Conservation (phyloP, 2,888 invertebrate genomes). For the Antheraea assamensis region DNA sequence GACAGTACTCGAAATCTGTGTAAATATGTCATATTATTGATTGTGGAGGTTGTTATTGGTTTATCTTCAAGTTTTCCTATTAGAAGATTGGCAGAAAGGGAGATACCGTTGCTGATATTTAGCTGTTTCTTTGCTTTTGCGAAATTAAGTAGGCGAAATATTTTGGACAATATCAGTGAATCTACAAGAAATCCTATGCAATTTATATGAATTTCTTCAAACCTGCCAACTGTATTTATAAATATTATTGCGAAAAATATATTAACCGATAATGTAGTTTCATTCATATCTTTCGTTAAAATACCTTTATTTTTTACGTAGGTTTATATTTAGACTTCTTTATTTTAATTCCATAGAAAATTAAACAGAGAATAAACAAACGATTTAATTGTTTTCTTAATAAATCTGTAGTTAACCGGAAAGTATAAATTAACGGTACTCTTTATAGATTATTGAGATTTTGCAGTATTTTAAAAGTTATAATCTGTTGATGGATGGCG, state of each 20-base stretch:
- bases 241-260: too few relatives aligned
- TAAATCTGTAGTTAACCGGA: constrained; percentile 1
- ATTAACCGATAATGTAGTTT: too few relatives aligned
- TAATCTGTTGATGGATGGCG: neutral
- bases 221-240: too few relatives aligned
- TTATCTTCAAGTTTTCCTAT: neutral
- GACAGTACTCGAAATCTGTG: constrained; percentile 1
- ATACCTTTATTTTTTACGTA: neutral
- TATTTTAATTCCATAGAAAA: neutral
- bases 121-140: too few relatives aligned
- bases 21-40: neutral
- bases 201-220: too few relatives aligned
- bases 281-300: too few relatives aligned
- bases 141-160: too few relatives aligned
- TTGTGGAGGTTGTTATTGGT: neutral
- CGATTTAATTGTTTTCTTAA: neutral
- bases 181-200: too few relatives aligned
- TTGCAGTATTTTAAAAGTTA: neutral
- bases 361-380: neutral
- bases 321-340: neutral
- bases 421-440: neutral
- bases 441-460: neutral
- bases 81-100: neutral
- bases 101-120: neutral
- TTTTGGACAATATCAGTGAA: too few relatives aligned